Conservation (phyloP, 2,888 invertebrate genomes). For the Drosophila nigricruria region DNA sequence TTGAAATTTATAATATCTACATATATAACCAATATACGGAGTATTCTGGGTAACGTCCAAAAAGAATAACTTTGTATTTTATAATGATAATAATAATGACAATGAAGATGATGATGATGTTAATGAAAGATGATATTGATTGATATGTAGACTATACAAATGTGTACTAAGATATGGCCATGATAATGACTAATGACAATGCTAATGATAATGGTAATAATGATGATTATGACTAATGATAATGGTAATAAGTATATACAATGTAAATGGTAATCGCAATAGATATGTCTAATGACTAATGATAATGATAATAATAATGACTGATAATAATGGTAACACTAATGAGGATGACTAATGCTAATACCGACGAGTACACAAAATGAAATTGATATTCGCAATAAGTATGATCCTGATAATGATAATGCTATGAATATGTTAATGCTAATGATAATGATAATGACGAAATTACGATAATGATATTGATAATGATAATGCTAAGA, state of each 20-base stretch:
- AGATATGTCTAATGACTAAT: too few relatives aligned
- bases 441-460: neutral
- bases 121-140: neutral
- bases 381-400: too few relatives aligned
- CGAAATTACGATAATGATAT: neutral
- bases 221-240: neutral
- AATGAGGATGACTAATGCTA: neutral
- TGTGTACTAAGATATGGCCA: neutral
- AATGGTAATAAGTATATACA: neutral
- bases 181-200: neutral
- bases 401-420: conserved; percentile 28
- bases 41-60: conserved; percentile 37
- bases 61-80: conserved; percentile 19
- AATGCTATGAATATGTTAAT: conserved; percentile 12
- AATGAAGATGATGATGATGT: neutral
- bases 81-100: conserved; percentile 25
- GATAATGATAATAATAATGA: neutral
- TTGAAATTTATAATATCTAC: conserved; percentile 19
- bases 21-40: conserved; percentile 19
- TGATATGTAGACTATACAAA: neutral
- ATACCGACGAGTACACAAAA: too few relatives aligned
- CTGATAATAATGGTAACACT: neutral
- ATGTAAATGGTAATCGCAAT: neutral
- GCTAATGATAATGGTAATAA: neutral
- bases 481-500: conserved; percentile 1